These are phyloP conservation scores for Polyodon spathula DNA, from an alignment of 2,113 vertebrate genomes.

Conservation along the genomic window DNA sequence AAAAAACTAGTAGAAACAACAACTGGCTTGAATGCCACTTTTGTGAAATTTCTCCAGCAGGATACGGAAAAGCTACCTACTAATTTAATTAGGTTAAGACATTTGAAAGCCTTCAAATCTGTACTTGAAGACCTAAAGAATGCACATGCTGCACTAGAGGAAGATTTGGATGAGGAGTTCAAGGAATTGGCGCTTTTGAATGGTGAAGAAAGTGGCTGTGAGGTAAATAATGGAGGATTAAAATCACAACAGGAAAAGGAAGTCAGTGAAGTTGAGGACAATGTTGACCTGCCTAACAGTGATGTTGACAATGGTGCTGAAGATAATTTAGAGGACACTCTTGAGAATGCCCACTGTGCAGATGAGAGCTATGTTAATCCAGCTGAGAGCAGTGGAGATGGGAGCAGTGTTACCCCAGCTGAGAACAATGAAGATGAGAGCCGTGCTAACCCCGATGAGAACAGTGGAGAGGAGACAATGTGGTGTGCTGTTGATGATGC, in stretches of 20 bases:
- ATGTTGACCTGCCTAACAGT: background rate
- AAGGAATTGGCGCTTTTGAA: conserved; percentile 59
- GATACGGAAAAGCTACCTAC: conserved; percentile 57
- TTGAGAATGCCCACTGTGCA: no score
- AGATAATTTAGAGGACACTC: conserved; percentile 11
- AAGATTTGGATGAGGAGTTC: conserved; percentile 73
- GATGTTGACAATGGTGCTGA: conserved; percentile 20
- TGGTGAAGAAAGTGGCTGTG: conserved; percentile 37
- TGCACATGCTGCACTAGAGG: conserved; percentile 75
- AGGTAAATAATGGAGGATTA: conserved; percentile 10
- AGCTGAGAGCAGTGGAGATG: no score
- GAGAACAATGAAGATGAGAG: no score
- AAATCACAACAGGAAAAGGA: conserved; percentile 17
- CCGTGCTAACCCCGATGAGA: no score
- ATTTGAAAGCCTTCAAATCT: conserved; percentile 89
- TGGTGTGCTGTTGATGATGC: no score
- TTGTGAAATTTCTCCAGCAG: conserved; percentile 85
- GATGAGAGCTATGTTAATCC: no score
- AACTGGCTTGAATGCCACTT: conserved; percentile 81
- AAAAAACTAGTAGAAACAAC: conserved; percentile 95
- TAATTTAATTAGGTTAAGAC: conserved; percentile 64
- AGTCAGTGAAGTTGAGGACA: conserved; percentile 14
- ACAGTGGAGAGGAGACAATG: no score
- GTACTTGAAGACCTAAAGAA: conserved; percentile 87
- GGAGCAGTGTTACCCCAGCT: no score